phyloP scores from a whole-genome alignment of 2,888 invertebrate species.

The Branchinecta sandiegonensis region DNA sequence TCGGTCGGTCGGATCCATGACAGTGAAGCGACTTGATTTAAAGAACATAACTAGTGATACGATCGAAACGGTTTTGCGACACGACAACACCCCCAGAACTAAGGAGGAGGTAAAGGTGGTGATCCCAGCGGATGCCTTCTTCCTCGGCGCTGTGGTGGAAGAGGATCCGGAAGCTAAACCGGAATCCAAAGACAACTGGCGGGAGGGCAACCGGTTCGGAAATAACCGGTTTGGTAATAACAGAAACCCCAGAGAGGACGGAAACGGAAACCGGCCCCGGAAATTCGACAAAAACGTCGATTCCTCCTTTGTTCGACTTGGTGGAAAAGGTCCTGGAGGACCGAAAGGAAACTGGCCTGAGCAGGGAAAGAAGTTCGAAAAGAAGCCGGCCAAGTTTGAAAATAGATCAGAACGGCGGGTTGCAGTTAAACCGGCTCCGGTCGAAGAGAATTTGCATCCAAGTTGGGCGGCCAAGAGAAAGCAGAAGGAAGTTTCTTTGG shows the following conservation, averaged over 20 bases:
- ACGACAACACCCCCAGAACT: background rate
- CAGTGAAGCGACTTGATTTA: constrained; percentile 21
- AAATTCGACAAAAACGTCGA: background rate
- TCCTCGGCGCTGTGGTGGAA: constrained; percentile 21
- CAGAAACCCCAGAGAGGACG: no score
- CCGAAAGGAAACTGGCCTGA: background rate
- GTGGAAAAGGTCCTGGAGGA: background rate
- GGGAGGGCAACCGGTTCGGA: background rate
- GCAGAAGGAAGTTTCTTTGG: constrained; percentile 21
- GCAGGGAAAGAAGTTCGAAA: background rate
- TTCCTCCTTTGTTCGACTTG: background rate
- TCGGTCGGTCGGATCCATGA: constrained; percentile 20
- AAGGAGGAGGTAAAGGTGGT: background rate
- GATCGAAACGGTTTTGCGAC: background rate
- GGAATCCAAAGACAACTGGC: background rate
- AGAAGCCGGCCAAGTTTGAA: background rate
- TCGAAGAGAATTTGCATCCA: constrained; percentile 22
- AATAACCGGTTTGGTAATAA: background rate
- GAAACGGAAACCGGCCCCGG: background rate
- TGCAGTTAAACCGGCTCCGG: constrained; percentile 13
- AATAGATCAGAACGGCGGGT: no score
- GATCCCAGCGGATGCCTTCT: constrained; percentile 20
- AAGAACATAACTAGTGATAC: constrained; percentile 15
- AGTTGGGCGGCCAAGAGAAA: constrained; percentile 23
- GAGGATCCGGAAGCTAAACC: constrained; percentile 17